These are phyloP conservation scores for Leptobrachium ailaonicum DNA, from an alignment of 2,113 vertebrate species.

Conservation along the genomic window DNA sequence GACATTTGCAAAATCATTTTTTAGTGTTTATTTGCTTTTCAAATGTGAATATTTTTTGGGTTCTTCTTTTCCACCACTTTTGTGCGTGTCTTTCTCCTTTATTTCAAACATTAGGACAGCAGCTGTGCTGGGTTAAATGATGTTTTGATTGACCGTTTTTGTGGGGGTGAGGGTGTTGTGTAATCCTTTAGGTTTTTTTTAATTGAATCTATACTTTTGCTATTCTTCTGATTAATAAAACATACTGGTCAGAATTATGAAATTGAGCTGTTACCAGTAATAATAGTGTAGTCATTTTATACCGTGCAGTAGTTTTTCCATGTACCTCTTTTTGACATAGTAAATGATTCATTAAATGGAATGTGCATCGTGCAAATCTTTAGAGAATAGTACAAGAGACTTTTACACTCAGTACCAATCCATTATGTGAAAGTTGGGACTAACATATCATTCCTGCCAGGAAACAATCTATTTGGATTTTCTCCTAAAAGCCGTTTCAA, in stretches of 20 bases:
- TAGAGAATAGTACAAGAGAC: slow-evolving; percentile 6
- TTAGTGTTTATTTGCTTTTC: too few relatives aligned
- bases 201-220: too few relatives aligned
- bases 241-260: slow-evolving; percentile 10
- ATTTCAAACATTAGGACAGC: too few relatives aligned
- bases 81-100: too few relatives aligned
- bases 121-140: too few relatives aligned
- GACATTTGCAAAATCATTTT: too few relatives aligned
- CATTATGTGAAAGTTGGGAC: slow-evolving; percentile 25
- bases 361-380: slow-evolving; percentile 23
- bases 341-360: slow-evolving; percentile 43
- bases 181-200: too few relatives aligned
- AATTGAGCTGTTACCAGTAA: slow-evolving; percentile 22
- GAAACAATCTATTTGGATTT: background rate
- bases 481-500: slow-evolving; percentile 4
- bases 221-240: too few relatives aligned
- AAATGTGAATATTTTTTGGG: too few relatives aligned
- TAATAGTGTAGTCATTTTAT: slow-evolving; percentile 41
- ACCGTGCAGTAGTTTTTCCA: slow-evolving; percentile 18
- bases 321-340: slow-evolving; percentile 31
- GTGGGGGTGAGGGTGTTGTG: too few relatives aligned
- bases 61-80: too few relatives aligned
- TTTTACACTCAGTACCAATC: slow-evolving; percentile 12
- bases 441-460: slow-evolving; percentile 28
- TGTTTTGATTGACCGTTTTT: too few relatives aligned